Evolutionary conservation across 2,888 invertebrate species (phyloP), one percentile per base, ranked within the genome.

Genomic region (Sphaerophoria rueppellii): DNA sequence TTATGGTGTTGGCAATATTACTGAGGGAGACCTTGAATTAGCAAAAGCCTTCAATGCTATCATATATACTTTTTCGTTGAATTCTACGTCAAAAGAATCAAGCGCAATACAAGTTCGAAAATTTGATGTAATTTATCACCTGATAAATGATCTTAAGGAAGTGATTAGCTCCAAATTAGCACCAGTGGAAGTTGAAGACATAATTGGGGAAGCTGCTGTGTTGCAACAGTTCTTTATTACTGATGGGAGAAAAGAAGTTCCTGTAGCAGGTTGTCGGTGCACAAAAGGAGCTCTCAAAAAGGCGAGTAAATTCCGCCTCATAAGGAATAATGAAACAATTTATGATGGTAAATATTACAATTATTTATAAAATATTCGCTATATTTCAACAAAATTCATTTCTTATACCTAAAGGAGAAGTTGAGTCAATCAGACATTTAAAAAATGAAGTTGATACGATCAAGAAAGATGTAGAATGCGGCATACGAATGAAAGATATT

Each of bases 41-140:
- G 97, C 98, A 2, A 93, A 94, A 89, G 90, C 94, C 0, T 97
- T 97, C 89, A 91, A 95, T 87, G 98, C 96, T 0, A 93, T 96
- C 5, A 94, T 99, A 83, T 99, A 98, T 92, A 95, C 95, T 3
- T 99, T 99, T 93, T 98, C 99, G 91, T 95, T 97, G 40, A 93
- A 93, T 3, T 91, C 93, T 34, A 92, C 94, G 0, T 88, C 89
- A 14, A 91, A 91, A 67, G 57, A 77, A 0, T 72, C 87, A 2
- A 91, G 91, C 11, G 91, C 92, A 16, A 93, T 98, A 4, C 80
- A 91, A 0, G 92, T 99, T 43, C 94, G 94, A 88, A 91, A 93
- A 55, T 95, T 95, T 91, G 98, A 98, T 91, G 95, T 99, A 37
- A 99, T 99, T 88, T 99, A 99, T 92, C 95, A 96, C 87, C 92